Conservation (phyloP, 2,888 invertebrate genomes). For the Chesias legatella region DNA sequence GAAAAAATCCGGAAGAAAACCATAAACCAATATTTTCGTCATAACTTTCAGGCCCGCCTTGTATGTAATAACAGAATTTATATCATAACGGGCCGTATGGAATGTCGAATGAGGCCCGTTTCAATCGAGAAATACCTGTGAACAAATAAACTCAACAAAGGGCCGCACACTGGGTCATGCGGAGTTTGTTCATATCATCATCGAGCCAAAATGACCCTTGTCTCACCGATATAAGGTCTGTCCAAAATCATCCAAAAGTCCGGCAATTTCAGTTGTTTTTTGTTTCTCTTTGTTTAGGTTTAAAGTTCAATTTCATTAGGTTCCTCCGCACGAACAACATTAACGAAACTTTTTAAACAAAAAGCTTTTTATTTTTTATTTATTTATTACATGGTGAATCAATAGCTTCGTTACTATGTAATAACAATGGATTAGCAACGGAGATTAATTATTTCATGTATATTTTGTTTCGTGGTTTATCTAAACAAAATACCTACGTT, state of each 20-base stretch:
- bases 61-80: conserved; percentile 27
- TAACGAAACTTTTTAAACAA: conserved; percentile 8
- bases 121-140: conserved; percentile 32
- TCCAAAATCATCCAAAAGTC: conserved; percentile 3
- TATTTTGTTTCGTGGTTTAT: too few species aligned
- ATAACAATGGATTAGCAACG: too few species aligned
- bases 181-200: conserved; percentile 34
- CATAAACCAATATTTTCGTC: conserved; percentile 18
- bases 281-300: conserved; percentile 62
- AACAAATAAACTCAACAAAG: conserved; percentile 32
- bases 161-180: conserved; percentile 41
- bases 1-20: conserved; percentile 11
- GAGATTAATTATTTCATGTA: too few species aligned
- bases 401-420: too few species aligned
- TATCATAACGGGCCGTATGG: conserved; percentile 23
- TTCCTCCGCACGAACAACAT: conserved; percentile 12
- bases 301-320: conserved; percentile 45
- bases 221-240: not conserved
- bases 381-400: too few species aligned
- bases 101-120: conserved; percentile 31
- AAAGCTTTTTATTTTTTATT: too few species aligned
- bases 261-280: conserved; percentile 31
- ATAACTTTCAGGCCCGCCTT: conserved; percentile 15
- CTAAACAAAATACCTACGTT: too few species aligned
- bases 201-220: not conserved